phyloP scores from a whole-genome alignment of 2,888 invertebrate genomes.

The Tinea semifulvella region DNA sequence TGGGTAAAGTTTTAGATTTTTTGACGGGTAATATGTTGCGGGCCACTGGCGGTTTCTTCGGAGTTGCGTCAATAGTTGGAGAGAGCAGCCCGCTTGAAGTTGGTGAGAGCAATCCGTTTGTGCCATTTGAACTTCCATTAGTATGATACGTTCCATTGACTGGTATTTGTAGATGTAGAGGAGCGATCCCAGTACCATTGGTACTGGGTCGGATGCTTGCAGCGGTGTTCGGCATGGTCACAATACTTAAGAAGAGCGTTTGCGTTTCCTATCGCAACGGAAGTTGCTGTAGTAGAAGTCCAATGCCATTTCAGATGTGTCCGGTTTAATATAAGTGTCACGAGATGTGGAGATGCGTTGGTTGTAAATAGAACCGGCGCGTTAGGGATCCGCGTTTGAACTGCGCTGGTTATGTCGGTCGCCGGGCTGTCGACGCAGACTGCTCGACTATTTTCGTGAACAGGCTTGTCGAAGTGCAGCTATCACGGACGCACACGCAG shows the following conservation, averaged over 20 bases:
- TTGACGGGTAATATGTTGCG: slow-evolving; percentile 52
- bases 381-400: slow-evolving; percentile 57
- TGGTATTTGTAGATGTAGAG: slow-evolving; percentile 47
- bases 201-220: slow-evolving; percentile 25
- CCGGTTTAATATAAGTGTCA: slow-evolving; percentile 48
- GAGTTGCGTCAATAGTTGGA: slow-evolving; percentile 48
- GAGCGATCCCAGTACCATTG: slow-evolving; percentile 15
- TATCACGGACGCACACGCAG: slow-evolving; percentile 40
- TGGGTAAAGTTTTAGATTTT: slow-evolving; percentile 56
- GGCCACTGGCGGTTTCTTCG: slow-evolving; percentile 54
- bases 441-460: slow-evolving; percentile 64
- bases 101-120: slow-evolving; percentile 28
- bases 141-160: slow-evolving; percentile 27
- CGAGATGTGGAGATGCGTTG: slow-evolving; percentile 37
- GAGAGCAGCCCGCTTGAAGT: slow-evolving; percentile 47
- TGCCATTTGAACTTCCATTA: slow-evolving; percentile 21
- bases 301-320: slow-evolving; percentile 56
- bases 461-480: slow-evolving; percentile 63
- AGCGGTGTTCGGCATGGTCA: slow-evolving; percentile 44
- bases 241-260: slow-evolving; percentile 25
- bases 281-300: slow-evolving; percentile 52
- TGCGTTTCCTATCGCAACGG: slow-evolving; percentile 52
- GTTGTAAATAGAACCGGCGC: slow-evolving; percentile 64
- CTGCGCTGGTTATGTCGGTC: slow-evolving; percentile 62
- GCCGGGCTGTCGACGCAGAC: slow-evolving; percentile 42